Evolutionary conservation across 2,888 invertebrate genomes (phyloP), one percentile per base, ranked within the genome.

Genomic region (Drosophila limbata): DNA sequence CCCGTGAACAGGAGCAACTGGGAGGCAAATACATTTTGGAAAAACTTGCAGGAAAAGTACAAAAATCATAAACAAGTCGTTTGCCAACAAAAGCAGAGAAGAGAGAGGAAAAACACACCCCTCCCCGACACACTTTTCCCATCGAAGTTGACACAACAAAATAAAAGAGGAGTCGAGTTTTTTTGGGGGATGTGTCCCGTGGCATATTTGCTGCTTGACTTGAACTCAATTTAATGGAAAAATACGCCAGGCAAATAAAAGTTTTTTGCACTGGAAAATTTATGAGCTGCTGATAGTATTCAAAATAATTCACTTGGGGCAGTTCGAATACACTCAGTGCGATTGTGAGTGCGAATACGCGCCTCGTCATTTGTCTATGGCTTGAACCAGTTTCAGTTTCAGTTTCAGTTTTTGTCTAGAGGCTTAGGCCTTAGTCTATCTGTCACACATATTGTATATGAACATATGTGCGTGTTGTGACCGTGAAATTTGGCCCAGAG

Each of bases 151-250:
- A 84, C 86, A 84, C 77, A 79, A 68, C 50, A 76, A 55, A 53
- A 55, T 73, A 55, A 53, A 55, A 71, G 71, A 57, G 56, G 1
- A 57, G 57, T 62, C 57, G 45, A n/a, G 67, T 47, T 40, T 25
- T 64, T 68, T 59, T 35, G 52, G 3, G 53, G 56, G 39, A 39
- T n/a, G 15, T 31, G 63, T 47, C 39, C 35, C 52, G 47, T 73
- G 81, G 81, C 81, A 91, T 84, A 88, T 91, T 91, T 91, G 81
- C 90, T 79, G 90, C 91, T 88, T 87, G 89, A 91, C 77, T 90
- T 81, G 91, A 86, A 86, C 77, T 87, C 90, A 91, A 91, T 91
- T 90, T 91, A 91, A 91, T 91, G 91, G 91, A 91, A 91, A 91
- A 91, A 88, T 85, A 88, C 88, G 88, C 84, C 50, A 59, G 50